Conservation (phyloP, 53 echinoderm and acorn worm genomes). For the Astropecten irregularis region DNA sequence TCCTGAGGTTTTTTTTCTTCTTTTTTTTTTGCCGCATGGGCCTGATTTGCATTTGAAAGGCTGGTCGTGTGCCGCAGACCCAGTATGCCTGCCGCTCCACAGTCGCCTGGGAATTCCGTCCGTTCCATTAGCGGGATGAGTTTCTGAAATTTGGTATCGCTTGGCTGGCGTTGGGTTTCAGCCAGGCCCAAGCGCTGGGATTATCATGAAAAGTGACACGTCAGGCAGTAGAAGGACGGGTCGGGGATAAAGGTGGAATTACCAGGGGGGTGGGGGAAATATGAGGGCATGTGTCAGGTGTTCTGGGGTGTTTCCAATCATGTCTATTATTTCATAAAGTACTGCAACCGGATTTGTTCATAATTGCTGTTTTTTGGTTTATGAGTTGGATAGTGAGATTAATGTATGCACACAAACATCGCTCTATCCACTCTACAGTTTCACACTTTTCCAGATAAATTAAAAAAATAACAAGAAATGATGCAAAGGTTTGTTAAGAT, state of each 20-base stretch:
- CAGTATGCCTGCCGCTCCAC: conserved; percentile 18
- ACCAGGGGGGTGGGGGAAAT: background rate
- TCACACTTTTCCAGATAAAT: too few species aligned
- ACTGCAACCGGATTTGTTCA: too few species aligned
- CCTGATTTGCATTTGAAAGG: conserved; percentile 57
- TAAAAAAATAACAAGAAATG: too few species aligned
- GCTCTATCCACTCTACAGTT: too few species aligned
- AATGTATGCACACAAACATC: too few species aligned
- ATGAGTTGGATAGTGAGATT: too few species aligned
- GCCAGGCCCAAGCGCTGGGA: conserved; percentile 21
- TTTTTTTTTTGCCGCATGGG: conserved; percentile 20
- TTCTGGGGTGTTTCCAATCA: background rate
- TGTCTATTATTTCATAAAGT: background rate
- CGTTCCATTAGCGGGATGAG: conserved; percentile 59
- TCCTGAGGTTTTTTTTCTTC: too few species aligned
- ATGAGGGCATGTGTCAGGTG: conserved; percentile 25
- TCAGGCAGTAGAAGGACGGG: background rate
- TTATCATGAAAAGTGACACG: conserved; percentile 59
- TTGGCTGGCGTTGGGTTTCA: conserved; percentile 63
- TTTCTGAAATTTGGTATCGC: conserved; percentile 64
- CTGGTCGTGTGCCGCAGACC: conserved; percentile 53
- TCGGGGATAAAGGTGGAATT: conserved; percentile 2
- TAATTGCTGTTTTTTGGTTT: too few species aligned
- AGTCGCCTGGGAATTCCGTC: conserved; percentile 55
- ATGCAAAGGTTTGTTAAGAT: too few species aligned